These are phyloP conservation scores for Prosopocoilus inquinatus DNA, from an alignment of 2,888 invertebrate species.

Conservation along the genomic window DNA sequence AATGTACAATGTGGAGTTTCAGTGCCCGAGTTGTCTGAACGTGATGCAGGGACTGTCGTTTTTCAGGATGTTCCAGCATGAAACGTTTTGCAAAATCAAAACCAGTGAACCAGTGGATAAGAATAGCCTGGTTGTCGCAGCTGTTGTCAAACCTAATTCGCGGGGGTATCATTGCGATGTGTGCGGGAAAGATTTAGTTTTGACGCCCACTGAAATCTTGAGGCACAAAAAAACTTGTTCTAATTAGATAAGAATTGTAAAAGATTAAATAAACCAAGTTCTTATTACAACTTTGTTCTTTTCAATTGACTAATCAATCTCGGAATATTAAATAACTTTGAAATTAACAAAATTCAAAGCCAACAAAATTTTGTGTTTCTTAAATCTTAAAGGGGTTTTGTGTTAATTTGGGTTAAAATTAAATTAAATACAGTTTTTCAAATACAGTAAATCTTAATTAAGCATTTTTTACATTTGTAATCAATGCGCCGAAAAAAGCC, in stretches of 20 bases:
- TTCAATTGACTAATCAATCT: too few species aligned
- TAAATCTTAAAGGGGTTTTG: too few species aligned
- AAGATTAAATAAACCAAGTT: neutral
- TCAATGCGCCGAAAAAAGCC: too few species aligned
- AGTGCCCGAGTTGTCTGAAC: slow-evolving; percentile 68
- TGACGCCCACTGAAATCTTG: slow-evolving; percentile 81
- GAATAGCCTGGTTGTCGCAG: slow-evolving; percentile 30
- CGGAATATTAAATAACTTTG: too few species aligned
- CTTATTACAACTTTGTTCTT: too few species aligned
- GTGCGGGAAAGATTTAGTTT: slow-evolving; percentile 66
- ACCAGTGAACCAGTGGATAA: slow-evolving; percentile 28
- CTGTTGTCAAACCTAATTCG: slow-evolving; percentile 37
- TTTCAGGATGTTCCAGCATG: slow-evolving; percentile 74
- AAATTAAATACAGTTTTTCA: too few species aligned
- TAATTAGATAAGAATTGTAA: neutral
- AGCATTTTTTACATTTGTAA: too few species aligned
- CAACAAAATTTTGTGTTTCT: too few species aligned
- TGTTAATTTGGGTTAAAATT: too few species aligned
- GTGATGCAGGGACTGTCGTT: slow-evolving; percentile 60
- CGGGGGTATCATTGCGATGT: slow-evolving; percentile 67
- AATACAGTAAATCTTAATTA: too few species aligned
- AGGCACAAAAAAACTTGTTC: slow-evolving; percentile 72
- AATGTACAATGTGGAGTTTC: slow-evolving; percentile 65
- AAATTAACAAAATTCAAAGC: too few species aligned
- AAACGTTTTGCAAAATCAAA: slow-evolving; percentile 52